Base-by-base conservation (phyloP, 2,797 vertebrate genomes). In the Rhadinocentrus ornatus region DNA sequence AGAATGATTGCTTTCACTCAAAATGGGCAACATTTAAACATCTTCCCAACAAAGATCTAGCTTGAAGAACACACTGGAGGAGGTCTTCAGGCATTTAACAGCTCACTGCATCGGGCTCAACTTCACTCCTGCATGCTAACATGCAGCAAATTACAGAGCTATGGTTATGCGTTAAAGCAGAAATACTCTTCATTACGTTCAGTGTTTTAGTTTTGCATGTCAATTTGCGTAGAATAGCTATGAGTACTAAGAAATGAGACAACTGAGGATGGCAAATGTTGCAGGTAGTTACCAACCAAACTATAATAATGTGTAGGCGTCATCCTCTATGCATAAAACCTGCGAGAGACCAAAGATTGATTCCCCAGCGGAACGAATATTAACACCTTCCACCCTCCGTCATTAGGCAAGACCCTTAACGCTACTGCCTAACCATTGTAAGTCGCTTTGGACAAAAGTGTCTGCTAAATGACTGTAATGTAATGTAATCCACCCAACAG, bases 401-500 rank as follows among this genome's bases (percentile, higher is more conserved):
- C n/a, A n/a, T n/a, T n/a, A n/a, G n/a, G n/a, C n/a, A n/a, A n/a
- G n/a, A n/a, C n/a, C n/a, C n/a, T n/a, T n/a, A n/a, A n/a, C n/a
- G n/a, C n/a, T n/a, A n/a, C n/a, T n/a, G n/a, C n/a, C n/a, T n/a
- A n/a, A n/a, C n/a, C n/a, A n/a, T n/a, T n/a, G n/a, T n/a, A n/a
- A n/a, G n/a, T n/a, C n/a, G n/a, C n/a, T n/a, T n/a, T n/a, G n/a
- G n/a, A n/a, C n/a, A n/a, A n/a, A n/a, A n/a, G n/a, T n/a, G n/a
- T n/a, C n/a, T n/a, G n/a, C n/a, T n/a, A n/a, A n/a, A n/a, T n/a
- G n/a, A n/a, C n/a, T n/a, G n/a, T n/a, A n/a, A n/a, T n/a, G n/a
- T n/a, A n/a, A n/a, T n/a, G n/a, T n/a, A 29, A 54, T 29, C 52
- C 52, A 54, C 26, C 52, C 52, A 52, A 24, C 48, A 52, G 48